phyloP scores from a whole-genome alignment of 1,140 invertebrate genomes.

The Drosophila melanica region DNA sequence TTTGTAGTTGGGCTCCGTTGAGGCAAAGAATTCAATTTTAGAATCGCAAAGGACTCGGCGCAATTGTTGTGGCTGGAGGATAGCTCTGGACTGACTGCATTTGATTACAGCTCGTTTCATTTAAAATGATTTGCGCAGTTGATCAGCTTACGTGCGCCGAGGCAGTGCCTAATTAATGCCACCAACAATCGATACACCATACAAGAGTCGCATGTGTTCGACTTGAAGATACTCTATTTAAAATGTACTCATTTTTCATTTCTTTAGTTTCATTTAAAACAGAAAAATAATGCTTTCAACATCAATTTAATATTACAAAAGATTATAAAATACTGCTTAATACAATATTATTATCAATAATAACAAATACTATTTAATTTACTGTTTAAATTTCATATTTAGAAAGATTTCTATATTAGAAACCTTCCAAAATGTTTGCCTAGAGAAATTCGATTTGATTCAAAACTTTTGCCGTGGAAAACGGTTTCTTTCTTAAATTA shows the following conservation, averaged over 20 bases:
- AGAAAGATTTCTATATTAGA: too few species aligned
- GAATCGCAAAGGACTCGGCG: conserved; percentile 50
- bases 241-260: background rate
- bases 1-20: conserved; percentile 75
- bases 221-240: background rate
- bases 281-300: too few species aligned
- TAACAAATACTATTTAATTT: too few species aligned
- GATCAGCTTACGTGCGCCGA: conserved; percentile 9
- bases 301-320: too few species aligned
- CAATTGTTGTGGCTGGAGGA: conserved; percentile 47
- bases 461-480: too few species aligned
- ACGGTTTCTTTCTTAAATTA: too few species aligned
- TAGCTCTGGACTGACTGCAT: conserved; percentile 40
- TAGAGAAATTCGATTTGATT: too few species aligned
- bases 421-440: too few species aligned
- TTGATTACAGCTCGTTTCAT: conserved; percentile 62
- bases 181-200: conserved; percentile 27
- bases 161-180: conserved; percentile 58
- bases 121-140: conserved; percentile 55
- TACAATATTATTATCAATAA: too few species aligned
- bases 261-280: too few species aligned
- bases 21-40: conserved; percentile 79
- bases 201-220: background rate
- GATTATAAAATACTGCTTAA: too few species aligned
- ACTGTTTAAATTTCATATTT: too few species aligned